Evolutionary conservation across 2,888 invertebrate genomes (phyloP), one percentile per base, ranked within the genome.

Genomic region (Seira ritae): DNA sequence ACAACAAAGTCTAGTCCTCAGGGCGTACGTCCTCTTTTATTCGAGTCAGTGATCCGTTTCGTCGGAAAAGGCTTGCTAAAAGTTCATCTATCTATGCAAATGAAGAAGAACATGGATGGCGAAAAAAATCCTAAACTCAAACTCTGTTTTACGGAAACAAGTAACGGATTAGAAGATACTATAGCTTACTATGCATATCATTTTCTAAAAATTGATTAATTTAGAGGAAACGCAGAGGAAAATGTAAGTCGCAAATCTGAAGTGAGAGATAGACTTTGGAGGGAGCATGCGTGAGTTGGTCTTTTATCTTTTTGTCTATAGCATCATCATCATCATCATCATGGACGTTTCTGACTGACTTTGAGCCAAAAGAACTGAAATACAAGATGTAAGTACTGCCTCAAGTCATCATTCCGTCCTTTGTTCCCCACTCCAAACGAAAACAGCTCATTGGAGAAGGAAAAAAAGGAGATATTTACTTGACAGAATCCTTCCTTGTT

Each of bases 11-110:
- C n/a, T 73, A 15, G 24, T 62, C 80, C 80, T 80, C 42, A 23
- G 68, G 80, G 80, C 69, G 74, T 67, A 69, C 80, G 68, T 73
- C 69, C 74, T 31, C 68, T 72, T 50, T 70, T 42, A 42, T 37
- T 31, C 42, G 37, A 17, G 8, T 10, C 37, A 69, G 17, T 66
- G 69, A 37, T 31, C 69, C 20, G 37, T 2, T 50, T 23, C 69
- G 22, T 50, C 66, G 50, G n/a, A 62, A 70, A 37, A 24, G 24
- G 12, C 42, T 42, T 42, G 42, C n/a, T 6, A 66, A 66, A 66
- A 66, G 66, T 20, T 20, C 4, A 22, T 17, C 22, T 66, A 17
- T 42, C 1, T 69, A 19, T 8, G 22, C 69, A 42, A 23, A 42
- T 42, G 8, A 46, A 46, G 12, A 46, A 46, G 70, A 42, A 12